Evolutionary conservation across 2,113 vertebrate genomes (phyloP).

Genomic region (Tretioscincus oriximinensis): DNA sequence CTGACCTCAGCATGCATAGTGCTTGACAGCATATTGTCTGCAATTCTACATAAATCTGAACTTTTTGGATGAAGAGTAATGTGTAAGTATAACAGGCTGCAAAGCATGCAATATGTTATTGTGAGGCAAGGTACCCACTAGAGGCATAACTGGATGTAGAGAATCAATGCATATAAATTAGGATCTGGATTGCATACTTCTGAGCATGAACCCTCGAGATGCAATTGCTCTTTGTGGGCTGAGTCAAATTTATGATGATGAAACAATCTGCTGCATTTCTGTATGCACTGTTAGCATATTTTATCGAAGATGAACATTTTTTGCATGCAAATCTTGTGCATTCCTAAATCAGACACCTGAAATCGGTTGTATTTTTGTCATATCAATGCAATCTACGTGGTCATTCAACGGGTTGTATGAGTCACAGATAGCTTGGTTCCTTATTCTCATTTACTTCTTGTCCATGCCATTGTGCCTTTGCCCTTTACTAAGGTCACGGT

Average conservation of each 20-base stretch:
- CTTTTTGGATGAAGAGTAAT: background rate
- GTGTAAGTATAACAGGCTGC: background rate
- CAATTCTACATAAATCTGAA: background rate
- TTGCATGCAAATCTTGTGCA: background rate
- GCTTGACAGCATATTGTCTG: background rate
- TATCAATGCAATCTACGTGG: background rate
- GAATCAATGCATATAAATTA: background rate
- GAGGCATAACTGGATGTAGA: background rate
- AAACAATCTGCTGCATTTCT: background rate
- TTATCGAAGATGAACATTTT: background rate
- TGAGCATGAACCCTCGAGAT: background rate
- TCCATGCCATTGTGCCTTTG: background rate
- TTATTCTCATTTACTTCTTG: background rate
- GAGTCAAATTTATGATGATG: background rate
- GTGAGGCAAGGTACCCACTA: background rate
- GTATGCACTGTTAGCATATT: background rate
- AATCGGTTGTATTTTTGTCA: background rate
- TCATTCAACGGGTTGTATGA: background rate
- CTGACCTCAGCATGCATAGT: background rate
- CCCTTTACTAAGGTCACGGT: too few species aligned
- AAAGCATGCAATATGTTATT: background rate
- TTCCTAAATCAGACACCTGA: background rate
- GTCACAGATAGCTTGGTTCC: background rate
- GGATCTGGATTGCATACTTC: background rate
- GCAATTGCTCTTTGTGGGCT: background rate